Conservation (phyloP, 2,113 vertebrate genomes). For the Plotosus lineatus region DNA sequence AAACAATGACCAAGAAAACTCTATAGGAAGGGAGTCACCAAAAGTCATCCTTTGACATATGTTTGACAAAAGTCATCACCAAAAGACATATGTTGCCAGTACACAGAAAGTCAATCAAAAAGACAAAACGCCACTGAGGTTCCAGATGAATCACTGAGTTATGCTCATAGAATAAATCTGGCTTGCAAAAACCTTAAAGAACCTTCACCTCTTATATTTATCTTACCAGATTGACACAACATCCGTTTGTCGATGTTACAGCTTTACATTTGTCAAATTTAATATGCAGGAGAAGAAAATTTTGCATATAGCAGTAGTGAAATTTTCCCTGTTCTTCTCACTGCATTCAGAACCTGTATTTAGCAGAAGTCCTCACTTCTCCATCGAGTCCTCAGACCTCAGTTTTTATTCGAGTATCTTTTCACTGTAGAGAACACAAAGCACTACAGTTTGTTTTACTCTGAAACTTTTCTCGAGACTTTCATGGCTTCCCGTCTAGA, state of each 20-base stretch:
- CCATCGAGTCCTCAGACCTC: neutral
- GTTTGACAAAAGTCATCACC: too few species aligned
- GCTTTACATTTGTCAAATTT: neutral
- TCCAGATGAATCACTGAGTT: neutral
- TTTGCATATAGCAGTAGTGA: neutral
- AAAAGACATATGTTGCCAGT: neutral
- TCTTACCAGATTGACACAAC: neutral
- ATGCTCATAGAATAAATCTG: neutral
- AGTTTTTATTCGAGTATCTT: neutral
- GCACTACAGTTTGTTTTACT: neutral
- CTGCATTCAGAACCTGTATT: neutral
- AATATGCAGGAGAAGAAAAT: neutral
- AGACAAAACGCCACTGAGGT: neutral
- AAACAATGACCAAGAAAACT: too few species aligned
- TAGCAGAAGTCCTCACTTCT: neutral
- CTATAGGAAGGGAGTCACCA: too few species aligned
- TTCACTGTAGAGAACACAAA: neutral
- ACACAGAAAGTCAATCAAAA: neutral
- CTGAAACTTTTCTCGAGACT: neutral
- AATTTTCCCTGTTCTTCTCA: conserved; percentile 2
- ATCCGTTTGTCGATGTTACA: neutral
- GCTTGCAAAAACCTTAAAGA: neutral
- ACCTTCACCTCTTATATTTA: neutral
- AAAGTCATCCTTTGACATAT: too few species aligned
- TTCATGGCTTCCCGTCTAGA: conserved; percentile 17